These are phyloP conservation scores for Microplitis mediator DNA, from an alignment of 1,140 invertebrate species.

Conservation along the genomic window DNA sequence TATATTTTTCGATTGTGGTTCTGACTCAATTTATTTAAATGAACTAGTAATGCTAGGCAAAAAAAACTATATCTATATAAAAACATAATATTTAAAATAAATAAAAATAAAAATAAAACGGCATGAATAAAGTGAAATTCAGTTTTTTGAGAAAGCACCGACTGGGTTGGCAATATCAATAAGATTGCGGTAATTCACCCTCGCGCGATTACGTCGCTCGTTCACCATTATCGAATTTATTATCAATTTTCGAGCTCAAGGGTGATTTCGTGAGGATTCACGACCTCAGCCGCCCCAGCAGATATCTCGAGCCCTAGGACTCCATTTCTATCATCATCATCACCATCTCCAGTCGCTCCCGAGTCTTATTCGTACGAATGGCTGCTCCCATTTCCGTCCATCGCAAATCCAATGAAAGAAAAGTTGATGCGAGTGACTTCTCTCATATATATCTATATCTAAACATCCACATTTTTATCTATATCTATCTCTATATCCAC, in stretches of 20 bases:
- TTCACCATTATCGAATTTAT: slow-evolving; percentile 59
- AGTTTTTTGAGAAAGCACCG: neutral
- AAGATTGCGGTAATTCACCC: slow-evolving; percentile 47
- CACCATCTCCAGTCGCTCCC: slow-evolving; percentile 34
- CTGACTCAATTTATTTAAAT: too few relatives aligned
- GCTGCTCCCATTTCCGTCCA: slow-evolving; percentile 60
- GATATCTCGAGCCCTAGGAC: slow-evolving; percentile 36
- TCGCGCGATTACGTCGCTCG: slow-evolving; percentile 17
- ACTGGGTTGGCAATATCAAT: slow-evolving; percentile 22
- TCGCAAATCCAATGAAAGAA: slow-evolving; percentile 55
- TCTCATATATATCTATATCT: neutral
- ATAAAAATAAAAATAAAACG: slow-evolving; percentile 2
- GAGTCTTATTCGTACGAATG: slow-evolving; percentile 58
- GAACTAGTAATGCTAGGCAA: too few relatives aligned
- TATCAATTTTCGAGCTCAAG: slow-evolving; percentile 57
- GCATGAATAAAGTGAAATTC: neutral
- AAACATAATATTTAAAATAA: neutral
- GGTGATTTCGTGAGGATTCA: slow-evolving; percentile 52
- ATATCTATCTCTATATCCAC: neutral
- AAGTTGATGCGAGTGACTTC: slow-evolving; percentile 9
- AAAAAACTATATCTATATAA: too few relatives aligned
- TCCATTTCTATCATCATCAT: slow-evolving; percentile 56
- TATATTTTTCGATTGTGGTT: too few relatives aligned
- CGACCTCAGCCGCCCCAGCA: neutral
- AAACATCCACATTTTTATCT: too few relatives aligned